Base-by-base conservation (phyloP, 2,797 vertebrate species). In the Rhinichthys osculus region DNA sequence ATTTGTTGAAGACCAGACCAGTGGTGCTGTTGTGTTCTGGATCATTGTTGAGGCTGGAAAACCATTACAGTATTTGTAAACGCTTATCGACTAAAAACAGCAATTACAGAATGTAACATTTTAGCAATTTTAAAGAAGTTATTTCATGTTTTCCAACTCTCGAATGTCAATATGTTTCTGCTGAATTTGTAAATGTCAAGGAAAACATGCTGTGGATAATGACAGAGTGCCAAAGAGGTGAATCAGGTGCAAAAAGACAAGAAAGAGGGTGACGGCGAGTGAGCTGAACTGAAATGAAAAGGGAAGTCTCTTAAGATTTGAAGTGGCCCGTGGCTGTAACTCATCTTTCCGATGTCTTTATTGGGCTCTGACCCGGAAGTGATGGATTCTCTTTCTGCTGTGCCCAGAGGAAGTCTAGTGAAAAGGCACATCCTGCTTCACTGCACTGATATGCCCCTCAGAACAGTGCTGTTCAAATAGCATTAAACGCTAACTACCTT, bases 281-380 rank as follows among this genome's bases (percentile, higher is more conserved):
- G 44, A 57, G 33, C n/a, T 59, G 57, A 76, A 54, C 33, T 44
- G 62, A 69, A 42, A 57, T 50, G 40, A 85, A 72, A 78, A 59
- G 59, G 71, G 72, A 50, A 81, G 23, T 10, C 21, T 57, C 19
- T 66, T 21, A 33, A 71, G 54, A 76, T 71, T 80, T 80, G 33
- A 78, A 88, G 47, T 66, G 83, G 79, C 80, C 50, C 23, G 33
- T 78, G 77, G 81, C 87, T 86, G 66, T 62, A 87, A 78, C 67
- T 54, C 78, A 50, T 89, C 86, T 50, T n/a, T 35, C 19, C 79
- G 30, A 86, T 85, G 84, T 77, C 54, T 87, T 83, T 81, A 66
- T 83, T 76, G 78, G 71, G 85, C 69, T 67, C 62, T 89, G 88
- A 88, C 82, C 78, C 54, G 38, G 85, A 88, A 88, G 81, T 86